Base-by-base conservation (phyloP, 2,113 vertebrate genomes). In the Semicossyphus pulcher region DNA sequence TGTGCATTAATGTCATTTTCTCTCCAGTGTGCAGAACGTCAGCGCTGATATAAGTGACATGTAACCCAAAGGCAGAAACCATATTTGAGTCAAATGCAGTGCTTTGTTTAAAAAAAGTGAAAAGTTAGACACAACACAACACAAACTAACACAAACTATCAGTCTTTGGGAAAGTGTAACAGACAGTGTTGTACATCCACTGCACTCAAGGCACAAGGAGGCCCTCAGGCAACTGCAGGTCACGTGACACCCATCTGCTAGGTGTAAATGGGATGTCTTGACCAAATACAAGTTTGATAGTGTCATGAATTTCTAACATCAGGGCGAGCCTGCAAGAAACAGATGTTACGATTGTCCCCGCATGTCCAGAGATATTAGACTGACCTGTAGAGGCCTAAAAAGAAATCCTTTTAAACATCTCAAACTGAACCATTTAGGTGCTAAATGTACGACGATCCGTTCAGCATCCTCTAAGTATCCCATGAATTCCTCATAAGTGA, bases 241-340 rank as follows among this genome's bases (percentile, higher is more conserved):
- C 31, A 10, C 36, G 31, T 21, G 7, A 16, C 62, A 75, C 65
- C 52, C 44, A 81, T 62, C 26, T 7, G 32, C 44, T 15, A 54
- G 7, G 68, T 82, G 69, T 67, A 80, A 82, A 72, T 80, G 26
- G 45, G 58, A 72, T 58, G 60, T 78, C 78, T 74, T 64, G 58
- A 68, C 72, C 81, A 64, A 73, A 56, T 72, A 61, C 58, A 71
- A 67, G 68, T 37, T 48, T 81, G 69, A 86, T 76, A 39, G 66
- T 57, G 14, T 78, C 83, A 80, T 88, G 76, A 64, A 81, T 85
- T 73, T 76, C 56, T 76, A 71, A 84, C 52, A 72, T 36, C 48
- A 15, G 52, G 47, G 52, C 53, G 39, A 66, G 71, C 45, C 49
- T 20, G 47, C 18, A 65, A 72, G 69, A 77, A 70, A 72, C 29